phyloP scores from a whole-genome alignment of 2,797 vertebrate species.

The Siniperca obscura region DNA sequence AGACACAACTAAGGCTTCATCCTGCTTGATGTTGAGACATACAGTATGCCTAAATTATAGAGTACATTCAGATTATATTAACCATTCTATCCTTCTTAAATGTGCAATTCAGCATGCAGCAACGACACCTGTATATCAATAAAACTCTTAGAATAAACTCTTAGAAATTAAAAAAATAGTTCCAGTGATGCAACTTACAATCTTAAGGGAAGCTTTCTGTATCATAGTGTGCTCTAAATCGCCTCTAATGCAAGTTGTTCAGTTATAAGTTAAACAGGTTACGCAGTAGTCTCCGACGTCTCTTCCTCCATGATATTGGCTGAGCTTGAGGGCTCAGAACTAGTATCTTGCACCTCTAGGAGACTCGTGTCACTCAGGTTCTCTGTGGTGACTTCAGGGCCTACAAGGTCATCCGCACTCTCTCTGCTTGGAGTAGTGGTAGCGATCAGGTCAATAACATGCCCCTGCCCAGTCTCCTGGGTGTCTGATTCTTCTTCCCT shows the following conservation, averaged over 20 bases:
- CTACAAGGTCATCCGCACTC: neutral
- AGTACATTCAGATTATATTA: constrained; percentile 63
- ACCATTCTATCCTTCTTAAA: constrained; percentile 18
- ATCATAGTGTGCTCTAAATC: constrained; percentile 35
- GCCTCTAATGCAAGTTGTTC: constrained; percentile 13
- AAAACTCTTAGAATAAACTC: constrained; percentile 47
- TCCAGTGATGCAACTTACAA: constrained; percentile 58
- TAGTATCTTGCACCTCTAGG: constrained; percentile 37
- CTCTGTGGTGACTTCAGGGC: constrained; percentile 39
- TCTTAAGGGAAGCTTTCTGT: constrained; percentile 34
- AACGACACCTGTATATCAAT: constrained; percentile 38
- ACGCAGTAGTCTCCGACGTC: neutral
- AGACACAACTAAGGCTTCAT: constrained; percentile 46
- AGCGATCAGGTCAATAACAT: neutral
- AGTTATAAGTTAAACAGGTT: neutral
- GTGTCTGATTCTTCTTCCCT: constrained; percentile 29
- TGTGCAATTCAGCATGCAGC: constrained; percentile 74
- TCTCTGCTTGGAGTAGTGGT: constrained; percentile 22
- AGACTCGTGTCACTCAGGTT: constrained; percentile 24
- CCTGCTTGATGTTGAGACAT: constrained; percentile 27
- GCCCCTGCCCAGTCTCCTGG: constrained; percentile 29
- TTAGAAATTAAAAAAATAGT: constrained; percentile 30
- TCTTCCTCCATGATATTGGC: constrained; percentile 15
- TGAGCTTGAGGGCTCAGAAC: constrained; percentile 21
- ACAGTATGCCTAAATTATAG: constrained; percentile 19